These are phyloP conservation scores for Caloenas nicobarica DNA, from an alignment of 2,113 vertebrate species.

Conservation along the genomic window DNA sequence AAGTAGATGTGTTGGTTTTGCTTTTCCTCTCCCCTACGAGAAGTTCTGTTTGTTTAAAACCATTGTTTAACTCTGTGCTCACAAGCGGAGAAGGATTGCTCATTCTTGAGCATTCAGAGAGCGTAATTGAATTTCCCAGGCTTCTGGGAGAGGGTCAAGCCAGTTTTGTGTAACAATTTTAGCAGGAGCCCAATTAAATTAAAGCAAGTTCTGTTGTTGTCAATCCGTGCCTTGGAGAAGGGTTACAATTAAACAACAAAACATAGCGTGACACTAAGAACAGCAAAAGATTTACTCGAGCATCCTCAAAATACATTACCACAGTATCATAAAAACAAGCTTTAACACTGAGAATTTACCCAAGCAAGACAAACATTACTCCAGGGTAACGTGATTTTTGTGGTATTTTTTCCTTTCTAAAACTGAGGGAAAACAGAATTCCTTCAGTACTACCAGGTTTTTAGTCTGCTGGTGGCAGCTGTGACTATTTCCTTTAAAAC, in stretches of 20 bases:
- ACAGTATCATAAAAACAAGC: constrained; percentile 14
- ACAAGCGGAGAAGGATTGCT: background rate
- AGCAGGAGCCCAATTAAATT: constrained; percentile 41
- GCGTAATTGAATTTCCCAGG: constrained; percentile 34
- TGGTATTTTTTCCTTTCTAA: background rate
- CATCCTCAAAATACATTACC: constrained; percentile 11
- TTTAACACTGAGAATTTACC: constrained; percentile 28
- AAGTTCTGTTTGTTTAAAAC: constrained; percentile 52
- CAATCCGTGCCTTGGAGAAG: constrained; percentile 21
- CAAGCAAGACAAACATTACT: constrained; percentile 41
- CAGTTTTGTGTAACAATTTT: constrained; percentile 44
- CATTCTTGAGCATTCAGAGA: constrained; percentile 42
- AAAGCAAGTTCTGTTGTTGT: constrained; percentile 16
- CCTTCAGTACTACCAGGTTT: background rate
- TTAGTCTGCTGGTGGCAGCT: background rate
- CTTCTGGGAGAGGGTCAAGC: constrained; percentile 55
- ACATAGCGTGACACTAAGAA: constrained; percentile 1
- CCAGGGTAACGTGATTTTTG: background rate
- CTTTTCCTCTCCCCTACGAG: constrained; percentile 15
- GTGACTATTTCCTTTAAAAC: background rate
- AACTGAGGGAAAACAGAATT: background rate
- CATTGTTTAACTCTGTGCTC: constrained; percentile 47
- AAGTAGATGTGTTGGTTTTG: constrained; percentile 35
- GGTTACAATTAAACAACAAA: constrained; percentile 45
- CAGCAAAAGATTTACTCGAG: constrained; percentile 3